These are phyloP conservation scores for Cottoperca gobio DNA, from an alignment of 2,797 vertebrate genomes.

Conservation along the genomic window DNA sequence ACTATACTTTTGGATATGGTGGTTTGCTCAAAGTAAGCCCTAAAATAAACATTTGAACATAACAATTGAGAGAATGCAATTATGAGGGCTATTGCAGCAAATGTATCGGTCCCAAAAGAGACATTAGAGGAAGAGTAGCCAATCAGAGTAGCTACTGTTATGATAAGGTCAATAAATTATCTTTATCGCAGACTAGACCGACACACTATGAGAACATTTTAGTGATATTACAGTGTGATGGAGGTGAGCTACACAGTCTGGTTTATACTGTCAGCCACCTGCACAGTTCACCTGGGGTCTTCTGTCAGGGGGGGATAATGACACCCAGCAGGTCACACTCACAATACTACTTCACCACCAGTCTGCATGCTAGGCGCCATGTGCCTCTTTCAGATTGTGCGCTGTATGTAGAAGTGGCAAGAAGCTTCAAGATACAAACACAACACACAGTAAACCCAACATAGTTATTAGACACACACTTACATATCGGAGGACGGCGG, in stretches of 20 bases:
- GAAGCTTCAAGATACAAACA: constrained; percentile 2
- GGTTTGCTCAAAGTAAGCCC: constrained; percentile 5
- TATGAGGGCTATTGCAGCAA: neutral
- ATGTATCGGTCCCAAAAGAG: constrained; percentile 17
- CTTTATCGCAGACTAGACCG: neutral
- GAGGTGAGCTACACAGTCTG: constrained; percentile 4
- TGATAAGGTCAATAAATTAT: constrained; percentile 46
- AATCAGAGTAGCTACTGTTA: neutral
- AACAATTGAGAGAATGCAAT: constrained; percentile 19
- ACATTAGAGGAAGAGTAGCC: constrained; percentile 15
- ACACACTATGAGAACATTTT: neutral
- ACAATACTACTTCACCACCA: constrained; percentile 19
- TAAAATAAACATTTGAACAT: constrained; percentile 18
- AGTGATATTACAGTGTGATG: neutral
- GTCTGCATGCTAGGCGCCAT: constrained; percentile 41
- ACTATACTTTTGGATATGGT: neutral
- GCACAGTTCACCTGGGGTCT: constrained; percentile 40
- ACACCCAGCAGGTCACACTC: constrained; percentile 61
- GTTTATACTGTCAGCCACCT: constrained; percentile 19
- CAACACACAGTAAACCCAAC: constrained; percentile 4
- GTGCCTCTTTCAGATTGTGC: constrained; percentile 34
- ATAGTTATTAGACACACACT: constrained; percentile 72
- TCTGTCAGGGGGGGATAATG: constrained; percentile 36
- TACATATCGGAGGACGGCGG: constrained; percentile 90
- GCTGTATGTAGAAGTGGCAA: constrained; percentile 3